Evolutionary conservation across 1,140 invertebrate species (phyloP).

Genomic region (Aethina tumida): DNA sequence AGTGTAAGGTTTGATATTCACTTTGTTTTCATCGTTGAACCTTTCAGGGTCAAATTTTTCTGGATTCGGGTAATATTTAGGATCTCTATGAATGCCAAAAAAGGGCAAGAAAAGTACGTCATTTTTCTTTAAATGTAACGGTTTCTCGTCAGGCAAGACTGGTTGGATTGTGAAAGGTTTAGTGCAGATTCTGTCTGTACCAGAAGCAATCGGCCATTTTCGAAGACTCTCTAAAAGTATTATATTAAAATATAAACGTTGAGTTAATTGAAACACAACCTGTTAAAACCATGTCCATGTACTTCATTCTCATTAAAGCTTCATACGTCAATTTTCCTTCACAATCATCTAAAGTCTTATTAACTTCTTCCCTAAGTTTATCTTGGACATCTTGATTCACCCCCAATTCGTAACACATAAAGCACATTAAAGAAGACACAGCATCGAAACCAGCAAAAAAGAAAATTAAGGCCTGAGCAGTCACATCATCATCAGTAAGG

Average conservation of each 20-base stretch:
- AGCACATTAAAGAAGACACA: conserved; percentile 34
- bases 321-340: conserved; percentile 35
- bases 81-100: conserved; percentile 41
- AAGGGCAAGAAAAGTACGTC: conserved; percentile 28
- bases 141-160: conserved; percentile 1
- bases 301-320: conserved; percentile 38
- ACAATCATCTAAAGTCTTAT: conserved; percentile 14
- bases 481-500: conserved; percentile 25
- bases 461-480: conserved; percentile 36
- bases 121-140: conserved; percentile 27
- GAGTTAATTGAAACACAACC: conserved; percentile 33
- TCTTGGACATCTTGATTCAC: conserved; percentile 43
- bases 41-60: conserved; percentile 47
- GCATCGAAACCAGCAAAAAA: conserved; percentile 39
- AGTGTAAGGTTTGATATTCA: conserved; percentile 33
- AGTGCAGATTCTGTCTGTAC: conserved; percentile 40
- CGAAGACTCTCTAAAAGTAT: conserved; percentile 42
- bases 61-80: conserved; percentile 31
- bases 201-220: conserved; percentile 41
- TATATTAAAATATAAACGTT: conserved; percentile 19
- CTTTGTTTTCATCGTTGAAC: conserved; percentile 34
- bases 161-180: conserved; percentile 39
- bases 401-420: conserved; percentile 40
- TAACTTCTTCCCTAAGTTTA: conserved; percentile 35
- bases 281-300: conserved; percentile 42